Percentiles rank a stretch among this genome's conserved stretches.
Conservation (phyloP, 2,113 vertebrate genomes). For the Euleptes europaea region DNA sequence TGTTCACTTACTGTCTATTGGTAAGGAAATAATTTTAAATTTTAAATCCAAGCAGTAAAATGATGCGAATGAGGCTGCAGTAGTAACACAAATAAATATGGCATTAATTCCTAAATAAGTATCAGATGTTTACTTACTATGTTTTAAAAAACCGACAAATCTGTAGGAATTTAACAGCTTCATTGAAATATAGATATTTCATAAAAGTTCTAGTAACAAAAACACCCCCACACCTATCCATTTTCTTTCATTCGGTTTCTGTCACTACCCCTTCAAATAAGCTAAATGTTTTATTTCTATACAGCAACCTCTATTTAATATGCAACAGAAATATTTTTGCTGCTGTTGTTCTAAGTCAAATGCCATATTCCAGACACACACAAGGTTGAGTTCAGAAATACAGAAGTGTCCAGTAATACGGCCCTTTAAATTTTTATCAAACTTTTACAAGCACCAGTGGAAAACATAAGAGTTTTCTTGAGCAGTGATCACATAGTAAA, state of each 20-base stretch:
- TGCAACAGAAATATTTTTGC: constrained; percentile 11
- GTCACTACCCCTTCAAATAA: constrained; percentile 14
- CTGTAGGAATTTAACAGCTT: constrained; percentile 42
- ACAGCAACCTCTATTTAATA: constrained; percentile 22
- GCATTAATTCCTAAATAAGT: constrained; percentile 54
- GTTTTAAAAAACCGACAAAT: constrained; percentile 63
- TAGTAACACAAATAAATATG: constrained; percentile 29
- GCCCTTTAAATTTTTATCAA: background rate
- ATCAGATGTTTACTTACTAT: constrained; percentile 70
- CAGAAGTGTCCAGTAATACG: background rate
- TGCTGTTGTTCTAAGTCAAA: background rate
- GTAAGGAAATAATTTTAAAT: background rate
- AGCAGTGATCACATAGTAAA: background rate
- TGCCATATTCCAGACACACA: background rate
- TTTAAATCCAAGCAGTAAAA: constrained; percentile 3
- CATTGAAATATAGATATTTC: background rate
- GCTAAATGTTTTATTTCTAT: constrained; percentile 47
- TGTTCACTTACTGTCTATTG: background rate
- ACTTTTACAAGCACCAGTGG: background rate
- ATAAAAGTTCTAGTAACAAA: constrained; percentile 26
- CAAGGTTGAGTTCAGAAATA: background rate
- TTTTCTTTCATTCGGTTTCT: background rate
- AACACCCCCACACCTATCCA: background rate
- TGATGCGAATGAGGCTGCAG: background rate
- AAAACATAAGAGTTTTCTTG: background rate